Conservation (phyloP, 2,113 vertebrate genomes). For the Phycodurus eques region DNA sequence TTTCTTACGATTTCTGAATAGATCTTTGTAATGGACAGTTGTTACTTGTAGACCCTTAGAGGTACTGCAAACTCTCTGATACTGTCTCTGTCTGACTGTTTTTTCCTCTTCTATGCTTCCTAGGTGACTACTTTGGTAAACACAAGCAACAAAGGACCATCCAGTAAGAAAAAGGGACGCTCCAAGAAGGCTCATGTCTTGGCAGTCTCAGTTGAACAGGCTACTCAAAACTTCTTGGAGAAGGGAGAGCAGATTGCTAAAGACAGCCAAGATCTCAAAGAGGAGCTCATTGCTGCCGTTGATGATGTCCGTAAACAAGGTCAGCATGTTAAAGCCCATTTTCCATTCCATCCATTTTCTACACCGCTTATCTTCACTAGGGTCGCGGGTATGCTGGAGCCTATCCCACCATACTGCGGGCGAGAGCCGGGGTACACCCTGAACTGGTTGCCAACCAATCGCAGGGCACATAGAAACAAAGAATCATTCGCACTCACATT, state of each 20-base stretch:
- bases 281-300: slow-evolving; percentile 91
- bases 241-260: slow-evolving; percentile 98
- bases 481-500: too few relatives aligned
- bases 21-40: not conserved
- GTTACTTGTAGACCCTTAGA: not conserved
- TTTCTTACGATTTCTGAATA: not conserved
- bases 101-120: slow-evolving; percentile 15
- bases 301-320: slow-evolving; percentile 98
- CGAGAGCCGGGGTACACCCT: too few relatives aligned
- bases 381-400: too few relatives aligned
- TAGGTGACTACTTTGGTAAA: slow-evolving; percentile 98
- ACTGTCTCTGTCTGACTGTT: not conserved
- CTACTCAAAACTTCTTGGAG: slow-evolving; percentile 96
- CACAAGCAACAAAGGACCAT: slow-evolving; percentile 96
- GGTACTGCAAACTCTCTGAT: not conserved
- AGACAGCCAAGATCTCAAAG: slow-evolving; percentile 96
- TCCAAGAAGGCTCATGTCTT: slow-evolving; percentile 98
- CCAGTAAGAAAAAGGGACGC: slow-evolving; percentile 96
- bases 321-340: slow-evolving; percentile 39
- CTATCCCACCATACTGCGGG: too few relatives aligned
- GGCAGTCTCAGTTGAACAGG: slow-evolving; percentile 96
- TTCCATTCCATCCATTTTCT: too few relatives aligned
- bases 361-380: too few relatives aligned
- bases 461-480: too few relatives aligned
- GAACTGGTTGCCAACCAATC: too few relatives aligned